phyloP scores from a whole-genome alignment of 2,888 invertebrate species.

The Operophtera brumata region DNA sequence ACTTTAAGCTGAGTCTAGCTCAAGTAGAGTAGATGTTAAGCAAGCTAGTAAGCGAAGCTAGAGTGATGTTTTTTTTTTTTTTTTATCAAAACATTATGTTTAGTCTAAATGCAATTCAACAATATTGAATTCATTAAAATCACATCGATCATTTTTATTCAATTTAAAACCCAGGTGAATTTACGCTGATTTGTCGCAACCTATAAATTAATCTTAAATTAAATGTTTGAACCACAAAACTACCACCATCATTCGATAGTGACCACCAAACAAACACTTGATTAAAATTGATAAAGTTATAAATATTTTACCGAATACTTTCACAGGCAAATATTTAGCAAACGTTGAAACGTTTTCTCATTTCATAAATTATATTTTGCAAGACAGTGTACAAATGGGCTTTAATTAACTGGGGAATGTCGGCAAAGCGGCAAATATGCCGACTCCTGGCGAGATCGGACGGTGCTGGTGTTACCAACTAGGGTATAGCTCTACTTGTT shows the following conservation, averaged over 20 bases:
- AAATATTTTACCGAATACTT: constrained; percentile 39
- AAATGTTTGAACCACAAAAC: too few species aligned
- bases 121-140: neutral
- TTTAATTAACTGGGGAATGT: constrained; percentile 78
- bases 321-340: constrained; percentile 52
- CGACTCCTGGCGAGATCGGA: constrained; percentile 49
- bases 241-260: too few species aligned
- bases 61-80: too few species aligned
- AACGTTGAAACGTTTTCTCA: constrained; percentile 58
- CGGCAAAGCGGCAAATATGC: constrained; percentile 72
- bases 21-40: too few species aligned
- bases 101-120: too few species aligned
- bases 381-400: constrained; percentile 76
- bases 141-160: neutral
- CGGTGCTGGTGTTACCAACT: constrained; percentile 29
- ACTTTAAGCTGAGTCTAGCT: neutral
- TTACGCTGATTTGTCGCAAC: too few species aligned
- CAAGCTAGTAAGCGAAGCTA: too few species aligned
- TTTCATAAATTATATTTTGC: constrained; percentile 73
- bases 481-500: neutral
- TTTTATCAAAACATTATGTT: too few species aligned
- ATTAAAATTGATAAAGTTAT: neutral
- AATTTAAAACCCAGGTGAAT: too few species aligned
- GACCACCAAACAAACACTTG: neutral
- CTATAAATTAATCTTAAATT: too few species aligned